Evolutionary conservation across 2,888 invertebrate species (phyloP).

Genomic region (Zelleria hepariella): DNA sequence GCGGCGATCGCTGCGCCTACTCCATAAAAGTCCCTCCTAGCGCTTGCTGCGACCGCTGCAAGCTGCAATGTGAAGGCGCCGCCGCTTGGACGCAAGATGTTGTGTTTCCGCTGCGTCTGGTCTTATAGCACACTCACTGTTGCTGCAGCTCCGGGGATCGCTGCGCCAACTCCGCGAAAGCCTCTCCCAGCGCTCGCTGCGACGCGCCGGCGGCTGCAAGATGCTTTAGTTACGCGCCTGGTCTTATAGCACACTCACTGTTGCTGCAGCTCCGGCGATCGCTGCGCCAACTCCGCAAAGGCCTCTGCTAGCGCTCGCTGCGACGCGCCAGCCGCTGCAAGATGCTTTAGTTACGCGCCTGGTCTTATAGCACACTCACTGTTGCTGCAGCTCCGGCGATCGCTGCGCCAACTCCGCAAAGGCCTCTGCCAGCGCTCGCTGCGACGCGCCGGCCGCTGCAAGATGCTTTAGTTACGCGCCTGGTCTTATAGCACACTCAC

Average conservation of each 20-base stretch:
- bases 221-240: too few species aligned
- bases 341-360: too few species aligned
- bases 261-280: constrained; percentile 95
- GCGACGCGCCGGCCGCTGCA: constrained; percentile 79
- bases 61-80: constrained; percentile 87
- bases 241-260: constrained; percentile 47
- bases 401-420: constrained; percentile 97
- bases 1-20: constrained; percentile 95
- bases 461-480: too few species aligned
- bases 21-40: constrained; percentile 96
- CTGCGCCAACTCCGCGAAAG: constrained; percentile 95
- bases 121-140: constrained; percentile 45
- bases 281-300: constrained; percentile 95
- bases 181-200: constrained; percentile 92
- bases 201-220: constrained; percentile 77
- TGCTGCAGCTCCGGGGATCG: constrained; percentile 96
- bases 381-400: constrained; percentile 93
- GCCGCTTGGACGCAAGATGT: constrained; percentile 87
- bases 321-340: constrained; percentile 78
- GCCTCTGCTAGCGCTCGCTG: constrained; percentile 92
- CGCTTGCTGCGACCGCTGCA: constrained; percentile 82
- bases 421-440: constrained; percentile 91
- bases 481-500: too few species aligned
- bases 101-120: constrained; percentile 95
- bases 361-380: too few species aligned